Conservation (phyloP, 2,113 vertebrate genomes). For the Lota lota region DNA sequence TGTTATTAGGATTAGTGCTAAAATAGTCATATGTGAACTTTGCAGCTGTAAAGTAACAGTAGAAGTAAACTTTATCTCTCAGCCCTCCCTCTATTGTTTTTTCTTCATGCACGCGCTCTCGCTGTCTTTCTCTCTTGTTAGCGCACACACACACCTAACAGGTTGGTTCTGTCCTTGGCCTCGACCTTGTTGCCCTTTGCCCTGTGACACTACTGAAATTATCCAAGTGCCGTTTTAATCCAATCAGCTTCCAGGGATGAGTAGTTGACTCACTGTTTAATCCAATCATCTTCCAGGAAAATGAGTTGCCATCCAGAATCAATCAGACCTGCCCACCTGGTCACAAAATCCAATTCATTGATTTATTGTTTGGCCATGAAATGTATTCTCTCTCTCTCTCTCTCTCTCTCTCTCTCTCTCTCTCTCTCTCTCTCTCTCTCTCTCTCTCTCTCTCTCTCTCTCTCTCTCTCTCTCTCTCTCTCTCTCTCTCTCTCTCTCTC, state of each 20-base stretch:
- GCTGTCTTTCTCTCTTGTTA: background rate
- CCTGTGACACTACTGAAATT: constrained; percentile 29
- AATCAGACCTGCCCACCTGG: constrained; percentile 31
- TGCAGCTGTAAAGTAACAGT: too few species aligned
- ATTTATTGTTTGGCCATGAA: constrained; percentile 22
- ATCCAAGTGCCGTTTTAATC: constrained; percentile 26
- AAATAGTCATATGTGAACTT: too few species aligned
- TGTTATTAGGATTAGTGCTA: too few species aligned
- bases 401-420: background rate
- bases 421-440: background rate
- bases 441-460: background rate
- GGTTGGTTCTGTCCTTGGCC: constrained; percentile 13
- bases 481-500: too few species aligned
- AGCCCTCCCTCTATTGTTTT: too few species aligned
- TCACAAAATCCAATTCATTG: constrained; percentile 29
- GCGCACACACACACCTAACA: background rate
- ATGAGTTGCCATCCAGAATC: constrained; percentile 39
- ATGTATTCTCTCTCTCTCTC: background rate
- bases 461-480: background rate
- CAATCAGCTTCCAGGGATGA: constrained; percentile 35
- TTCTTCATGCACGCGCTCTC: background rate
- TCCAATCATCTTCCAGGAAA: constrained; percentile 37
- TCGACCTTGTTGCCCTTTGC: background rate
- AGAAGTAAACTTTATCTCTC: too few species aligned
- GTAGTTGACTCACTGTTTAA: constrained; percentile 34